Evolutionary conservation across 2,113 vertebrate species (phyloP), one percentile per base, ranked within the genome.

Genomic region (Planiliza haematocheilus): DNA sequence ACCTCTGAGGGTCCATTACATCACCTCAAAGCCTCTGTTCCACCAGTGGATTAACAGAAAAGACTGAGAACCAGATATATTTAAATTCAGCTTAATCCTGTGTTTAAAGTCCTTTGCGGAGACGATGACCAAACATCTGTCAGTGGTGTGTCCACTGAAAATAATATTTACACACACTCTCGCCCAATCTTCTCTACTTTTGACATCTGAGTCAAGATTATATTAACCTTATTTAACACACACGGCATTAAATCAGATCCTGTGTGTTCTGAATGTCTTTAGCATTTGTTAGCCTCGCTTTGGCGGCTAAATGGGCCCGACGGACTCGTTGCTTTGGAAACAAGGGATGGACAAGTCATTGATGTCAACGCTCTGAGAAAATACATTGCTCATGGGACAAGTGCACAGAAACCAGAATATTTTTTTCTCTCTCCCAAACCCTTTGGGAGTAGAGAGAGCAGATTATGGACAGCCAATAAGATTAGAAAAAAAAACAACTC

Each of bases 271-370:
- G 3, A 58, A 81, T 80, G 61, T 37, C 30, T 82, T 80, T 43
- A 64, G 61, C 77, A 78, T 78, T 58, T 81, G 65, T 70, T 30
- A 45, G 46, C 45, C 46, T 24, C 18, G 7, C 17, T 13, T 41
- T 66, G 55, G 64, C 51, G 18, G 38, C 34, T 5, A 1, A 56
- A 10, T 30, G 18, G 8, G 6, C 46, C 64, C 9, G 0, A 7
- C 1, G 50, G 63, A 74, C 58, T 42, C 13, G 8, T 74, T 65
- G 60, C 63, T 56, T 1, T 14, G 14, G 34, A 49, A 48, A 49
- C 41, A 2, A 14, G 51, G 49, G 12, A 49, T 69, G 62, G 57
- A 50, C 43, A 3, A 56, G 43, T 56, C 62, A 53, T 70, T 13
- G 1, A 24, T 38, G 63, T 85, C 63, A 51, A n/a, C 63, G 10